These are phyloP conservation scores for Rhopalosiphum padi DNA, from an alignment of 1,140 invertebrate genomes.

Conservation along the genomic window DNA sequence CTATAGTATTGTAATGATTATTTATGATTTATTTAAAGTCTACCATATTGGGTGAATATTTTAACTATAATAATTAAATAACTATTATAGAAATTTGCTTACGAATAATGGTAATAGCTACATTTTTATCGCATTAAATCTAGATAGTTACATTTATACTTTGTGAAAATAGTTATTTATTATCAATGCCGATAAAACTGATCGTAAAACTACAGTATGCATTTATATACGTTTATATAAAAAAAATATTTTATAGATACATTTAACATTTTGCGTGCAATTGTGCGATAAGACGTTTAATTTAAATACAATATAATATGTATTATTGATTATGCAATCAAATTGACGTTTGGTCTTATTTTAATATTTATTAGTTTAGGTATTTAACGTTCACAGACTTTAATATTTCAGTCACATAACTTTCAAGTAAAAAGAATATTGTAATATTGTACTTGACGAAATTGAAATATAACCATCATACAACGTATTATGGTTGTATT, in stretches of 20 bases:
- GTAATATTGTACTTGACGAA: not conserved
- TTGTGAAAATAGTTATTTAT: slow-evolving; percentile 15
- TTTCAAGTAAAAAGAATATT: not conserved
- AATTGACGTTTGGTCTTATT: not conserved
- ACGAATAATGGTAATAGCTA: not conserved
- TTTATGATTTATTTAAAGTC: not conserved
- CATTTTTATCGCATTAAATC: not conserved
- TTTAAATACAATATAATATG: slow-evolving; percentile 18
- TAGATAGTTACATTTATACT: not conserved
- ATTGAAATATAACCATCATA: not conserved
- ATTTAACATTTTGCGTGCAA: slow-evolving; percentile 18
- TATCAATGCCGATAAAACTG: not conserved
- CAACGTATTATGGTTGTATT: not conserved
- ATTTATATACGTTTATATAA: not conserved
- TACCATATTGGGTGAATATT: not conserved
- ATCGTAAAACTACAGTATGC: slow-evolving; percentile 14
- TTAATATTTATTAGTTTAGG: not conserved
- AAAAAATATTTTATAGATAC: not conserved
- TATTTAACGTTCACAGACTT: not conserved
- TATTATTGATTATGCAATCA: slow-evolving; percentile 38
- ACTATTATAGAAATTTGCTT: not conserved
- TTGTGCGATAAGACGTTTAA: slow-evolving; percentile 19
- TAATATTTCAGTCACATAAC: not conserved
- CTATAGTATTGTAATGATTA: not conserved
- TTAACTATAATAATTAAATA: not conserved